Evolutionary conservation across 2,113 vertebrate species (phyloP), one percentile per base, ranked within the genome.

Genomic region (Machaerirhynchus nigripectus): DNA sequence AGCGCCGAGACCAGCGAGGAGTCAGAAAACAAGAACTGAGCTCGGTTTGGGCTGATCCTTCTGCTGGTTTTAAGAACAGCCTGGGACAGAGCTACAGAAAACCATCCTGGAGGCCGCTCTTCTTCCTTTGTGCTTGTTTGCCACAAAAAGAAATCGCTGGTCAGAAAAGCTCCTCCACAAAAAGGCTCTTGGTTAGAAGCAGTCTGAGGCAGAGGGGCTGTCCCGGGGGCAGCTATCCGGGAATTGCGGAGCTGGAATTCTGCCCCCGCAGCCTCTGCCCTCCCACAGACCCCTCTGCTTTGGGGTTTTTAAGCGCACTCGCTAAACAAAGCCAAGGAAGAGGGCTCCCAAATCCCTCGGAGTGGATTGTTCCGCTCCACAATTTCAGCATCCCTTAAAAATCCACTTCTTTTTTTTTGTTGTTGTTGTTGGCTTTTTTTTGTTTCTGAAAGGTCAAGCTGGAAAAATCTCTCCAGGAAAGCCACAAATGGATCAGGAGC

Each of bases 381-480:
- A 76, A 94, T 49, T 87, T 15, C 63, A 44, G 40, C 68, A 46
- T 26, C 52, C 26, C 6, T 80, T 81, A 28, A 71, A 91, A 85
- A 64, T 11, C n/a, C 15, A 5, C 17, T 82, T 23, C 2, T 39
- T 8, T 13, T 40, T 10, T n/a, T 49, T 28, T 37, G 28, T 9
- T 6, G n/a, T n/a, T n/a, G n/a, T 20, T 39, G 9, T 39, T 39
- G 8, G 9, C 16, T 42, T 42, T 42, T 42, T 7, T 16, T 23
- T 33, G 37, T 33, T 19, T 44, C 4, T 40, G 35, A 84, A 84
- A 91, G 70, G 82, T 90, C 82, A 90, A 65, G 61, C 37, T 65
- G 53, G 60, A 74, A 59, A 91, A 89, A 75, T 87, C 87, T 68
- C 94, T 96, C 84, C 95, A 97, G 90, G 87, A 82, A 84, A 96